Evolutionary conservation across 2,888 invertebrate genomes (phyloP).

Genomic region (Nudaria mundana): DNA sequence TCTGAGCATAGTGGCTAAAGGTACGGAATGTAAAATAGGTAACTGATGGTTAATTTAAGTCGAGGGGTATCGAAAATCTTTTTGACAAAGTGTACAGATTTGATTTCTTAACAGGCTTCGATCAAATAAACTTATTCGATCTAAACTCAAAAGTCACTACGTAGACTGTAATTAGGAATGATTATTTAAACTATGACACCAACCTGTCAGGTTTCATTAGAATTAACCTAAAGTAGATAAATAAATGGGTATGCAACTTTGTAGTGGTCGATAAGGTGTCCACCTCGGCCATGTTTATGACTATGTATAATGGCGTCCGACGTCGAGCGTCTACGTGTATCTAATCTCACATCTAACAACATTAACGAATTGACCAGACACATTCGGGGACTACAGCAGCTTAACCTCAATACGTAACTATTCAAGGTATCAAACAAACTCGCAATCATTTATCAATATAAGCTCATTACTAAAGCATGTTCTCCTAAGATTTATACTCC

Average conservation of each 20-base stretch:
- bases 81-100: too few relatives aligned
- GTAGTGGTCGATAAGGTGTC: not conserved
- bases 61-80: too few relatives aligned
- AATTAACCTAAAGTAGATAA: not conserved
- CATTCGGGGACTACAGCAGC: not conserved
- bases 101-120: too few relatives aligned
- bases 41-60: too few relatives aligned
- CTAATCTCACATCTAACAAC: not conserved
- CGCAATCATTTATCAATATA: not conserved
- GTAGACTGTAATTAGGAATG: too few relatives aligned
- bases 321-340: not conserved
- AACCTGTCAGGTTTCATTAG: not conserved
- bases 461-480: not conserved
- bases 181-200: too few relatives aligned
- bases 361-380: constrained; percentile 1
- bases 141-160: too few relatives aligned
- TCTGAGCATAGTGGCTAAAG: too few relatives aligned
- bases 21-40: too few relatives aligned
- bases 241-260: not conserved
- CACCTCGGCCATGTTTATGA: not conserved
- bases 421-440: constrained; percentile 1
- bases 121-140: too few relatives aligned
- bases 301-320: not conserved
- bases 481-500: not conserved
- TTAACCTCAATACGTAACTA: constrained; percentile 1